Evolutionary conservation across 2,113 vertebrate species (phyloP).

Genomic region (Odobenus rosmarus): DNA sequence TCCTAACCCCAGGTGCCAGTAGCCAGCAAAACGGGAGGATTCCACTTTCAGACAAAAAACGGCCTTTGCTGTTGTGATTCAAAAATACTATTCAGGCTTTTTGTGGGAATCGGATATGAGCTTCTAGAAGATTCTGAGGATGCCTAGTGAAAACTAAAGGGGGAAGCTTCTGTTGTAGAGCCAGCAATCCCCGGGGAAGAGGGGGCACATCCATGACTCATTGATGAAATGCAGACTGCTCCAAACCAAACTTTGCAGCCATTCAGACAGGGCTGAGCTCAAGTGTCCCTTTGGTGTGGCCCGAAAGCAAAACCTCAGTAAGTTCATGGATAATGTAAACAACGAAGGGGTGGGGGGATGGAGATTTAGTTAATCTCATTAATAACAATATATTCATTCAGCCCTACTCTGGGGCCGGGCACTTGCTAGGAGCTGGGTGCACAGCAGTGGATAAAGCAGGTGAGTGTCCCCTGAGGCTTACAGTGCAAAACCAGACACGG

Average conservation of each 20-base stretch:
- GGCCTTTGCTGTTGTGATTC: background rate
- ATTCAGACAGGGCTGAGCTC: background rate
- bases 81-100: background rate
- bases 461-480: no score
- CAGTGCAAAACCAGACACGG: fast-evolving
- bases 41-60: background rate
- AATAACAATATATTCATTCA: background rate
- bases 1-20: no score
- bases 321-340: background rate
- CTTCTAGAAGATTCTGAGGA: constrained; percentile 48
- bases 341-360: background rate
- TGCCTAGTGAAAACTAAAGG: background rate
- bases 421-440: background rate
- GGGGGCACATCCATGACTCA: background rate
- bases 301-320: background rate
- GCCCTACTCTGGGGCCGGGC: background rate
- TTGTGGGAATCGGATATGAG: background rate
- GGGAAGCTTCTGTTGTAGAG: background rate
- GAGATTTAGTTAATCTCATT: background rate
- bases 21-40: background rate
- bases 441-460: no score
- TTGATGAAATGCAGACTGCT: background rate
- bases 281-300: background rate
- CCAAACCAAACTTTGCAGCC: background rate
- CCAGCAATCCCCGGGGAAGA: background rate